A percentile compares a stretch with the other conserved stretches of the same genome.
Evolutionary conservation across 2,888 invertebrate genomes (phyloP).

Genomic region (Drosophila algonquin): DNA sequence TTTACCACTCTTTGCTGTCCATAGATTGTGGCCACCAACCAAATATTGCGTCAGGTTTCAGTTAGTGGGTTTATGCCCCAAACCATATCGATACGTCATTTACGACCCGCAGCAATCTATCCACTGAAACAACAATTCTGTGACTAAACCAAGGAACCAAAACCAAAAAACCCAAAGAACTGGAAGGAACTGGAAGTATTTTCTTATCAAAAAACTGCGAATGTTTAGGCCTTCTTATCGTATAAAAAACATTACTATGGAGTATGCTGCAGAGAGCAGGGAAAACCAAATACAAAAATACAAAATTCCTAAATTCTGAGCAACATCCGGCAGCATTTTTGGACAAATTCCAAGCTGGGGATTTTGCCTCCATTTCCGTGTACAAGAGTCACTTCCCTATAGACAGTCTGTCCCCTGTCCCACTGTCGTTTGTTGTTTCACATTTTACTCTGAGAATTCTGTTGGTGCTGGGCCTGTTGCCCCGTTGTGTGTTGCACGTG

Average conservation of each 20-base stretch:
- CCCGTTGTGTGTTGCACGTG: slow-evolving; percentile 60
- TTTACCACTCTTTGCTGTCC: not conserved
- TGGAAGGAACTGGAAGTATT: slow-evolving; percentile 2
- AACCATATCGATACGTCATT: slow-evolving; percentile 43
- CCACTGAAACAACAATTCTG: slow-evolving; percentile 15
- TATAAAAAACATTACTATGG: slow-evolving; percentile 5
- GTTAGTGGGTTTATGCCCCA: slow-evolving; percentile 33
- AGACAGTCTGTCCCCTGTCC: not conserved
- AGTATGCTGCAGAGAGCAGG: slow-evolving; percentile 19
- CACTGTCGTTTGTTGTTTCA: not conserved
- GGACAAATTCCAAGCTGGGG: slow-evolving; percentile 50
- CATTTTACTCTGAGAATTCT: slow-evolving; percentile 36
- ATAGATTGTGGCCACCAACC: not conserved
- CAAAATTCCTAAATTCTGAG: slow-evolving; percentile 9
- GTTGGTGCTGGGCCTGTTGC: slow-evolving; percentile 48
- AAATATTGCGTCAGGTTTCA: slow-evolving; percentile 38
- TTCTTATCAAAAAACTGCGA: slow-evolving; percentile 30
- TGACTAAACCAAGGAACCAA: slow-evolving; percentile 16
- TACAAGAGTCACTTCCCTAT: slow-evolving; percentile 24
- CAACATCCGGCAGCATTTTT: slow-evolving; percentile 43
- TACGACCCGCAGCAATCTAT: slow-evolving; percentile 13
- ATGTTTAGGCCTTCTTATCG: slow-evolving; percentile 20
- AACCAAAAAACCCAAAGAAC: not conserved
- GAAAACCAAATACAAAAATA: slow-evolving; percentile 15
- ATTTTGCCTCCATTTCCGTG: slow-evolving; percentile 31